These are phyloP conservation scores for Scolanthus callimorphus DNA, from an alignment of 92 coral and sea anemone genomes.

Conservation along the genomic window DNA sequence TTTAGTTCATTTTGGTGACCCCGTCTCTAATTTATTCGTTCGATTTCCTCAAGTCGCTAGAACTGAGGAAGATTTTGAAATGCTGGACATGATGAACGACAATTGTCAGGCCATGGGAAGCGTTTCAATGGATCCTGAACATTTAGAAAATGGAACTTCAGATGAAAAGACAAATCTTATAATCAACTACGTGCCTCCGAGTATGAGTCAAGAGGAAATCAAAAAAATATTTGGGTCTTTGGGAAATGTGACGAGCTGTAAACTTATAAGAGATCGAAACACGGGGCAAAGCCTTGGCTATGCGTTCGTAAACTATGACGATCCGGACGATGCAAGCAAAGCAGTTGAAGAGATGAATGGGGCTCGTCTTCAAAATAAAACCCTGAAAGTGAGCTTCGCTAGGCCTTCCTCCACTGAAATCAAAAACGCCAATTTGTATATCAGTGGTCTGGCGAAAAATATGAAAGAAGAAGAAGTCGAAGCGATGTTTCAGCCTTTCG, in stretches of 20 bases:
- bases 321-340: slow-evolving; percentile 84
- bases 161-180: slow-evolving; percentile 96
- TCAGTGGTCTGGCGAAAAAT: slow-evolving; percentile 93
- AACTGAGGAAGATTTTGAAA: slow-evolving; percentile 19
- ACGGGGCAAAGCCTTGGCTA: slow-evolving; percentile 98
- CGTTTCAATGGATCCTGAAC: slow-evolving; percentile 58
- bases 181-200: slow-evolving; percentile 96
- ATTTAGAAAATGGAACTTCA: slow-evolving; percentile 74
- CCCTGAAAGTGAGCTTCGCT: slow-evolving; percentile 95
- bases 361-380: slow-evolving; percentile 89
- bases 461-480: slow-evolving; percentile 88
- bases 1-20: slow-evolving; percentile 78
- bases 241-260: slow-evolving; percentile 90
- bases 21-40: slow-evolving; percentile 76
- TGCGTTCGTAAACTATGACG: slow-evolving; percentile 93
- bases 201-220: slow-evolving; percentile 96
- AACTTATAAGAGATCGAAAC: slow-evolving; percentile 87
- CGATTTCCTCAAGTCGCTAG: slow-evolving; percentile 41
- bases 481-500: slow-evolving; percentile 81
- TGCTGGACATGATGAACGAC: slow-evolving; percentile 91
- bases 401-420: slow-evolving; percentile 98
- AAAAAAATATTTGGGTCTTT: slow-evolving; percentile 78
- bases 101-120: slow-evolving; percentile 50
- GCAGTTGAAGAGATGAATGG: slow-evolving; percentile 91
- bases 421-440: slow-evolving; percentile 99